Base-by-base conservation (phyloP, 2,888 invertebrate species). In the Drosophila longiperda region DNA sequence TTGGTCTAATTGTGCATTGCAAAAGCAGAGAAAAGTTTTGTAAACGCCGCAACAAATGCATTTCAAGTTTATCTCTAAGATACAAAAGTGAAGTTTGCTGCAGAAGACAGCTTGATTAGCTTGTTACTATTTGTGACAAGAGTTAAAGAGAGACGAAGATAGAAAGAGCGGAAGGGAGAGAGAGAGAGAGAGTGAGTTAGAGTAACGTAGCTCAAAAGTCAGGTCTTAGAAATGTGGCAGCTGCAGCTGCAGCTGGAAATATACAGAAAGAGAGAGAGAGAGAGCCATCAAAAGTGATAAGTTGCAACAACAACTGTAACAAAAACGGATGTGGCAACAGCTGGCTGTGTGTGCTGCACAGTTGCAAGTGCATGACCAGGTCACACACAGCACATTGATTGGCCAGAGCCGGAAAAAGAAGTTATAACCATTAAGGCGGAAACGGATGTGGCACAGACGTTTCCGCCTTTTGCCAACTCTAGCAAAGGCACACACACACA, bases 371-470 rank as follows among this genome's bases (percentile, higher is more conserved):
- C 64, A 66, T 65, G 68, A 59, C 60, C 68, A 63, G 86, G 83
- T 75, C 86, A 75, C 74, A 78, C 32, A 57, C 42, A 66, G 69
- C 68, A 72, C 80, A 81, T 81, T 85, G 85, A 86, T 85, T 86
- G 85, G 83, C 85, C 80, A 67, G 83, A 69, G 73, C 82, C 78
- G 82, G 85, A 83, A 83, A 81, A 84, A 82, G 82, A 85, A 86
- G 87, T 85, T 86, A 85, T 85, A 85, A 82, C 85, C 82, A 83
- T 83, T 76, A 82, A 80, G 80, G 78, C 81, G 85, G 85, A 86
- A 85, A 78, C 86, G 86, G 83, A 85, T 83, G 86, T 86, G 86
- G 85, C 87, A 82, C 83, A 86, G 85, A 83, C 86, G 78, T 85
- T 85, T 86, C 85, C 83, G 85, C 55, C 53, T 70, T 63, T 62